Evolutionary conservation across 2,113 vertebrate species (phyloP).

Genomic region (Pogonocichla stellata): DNA sequence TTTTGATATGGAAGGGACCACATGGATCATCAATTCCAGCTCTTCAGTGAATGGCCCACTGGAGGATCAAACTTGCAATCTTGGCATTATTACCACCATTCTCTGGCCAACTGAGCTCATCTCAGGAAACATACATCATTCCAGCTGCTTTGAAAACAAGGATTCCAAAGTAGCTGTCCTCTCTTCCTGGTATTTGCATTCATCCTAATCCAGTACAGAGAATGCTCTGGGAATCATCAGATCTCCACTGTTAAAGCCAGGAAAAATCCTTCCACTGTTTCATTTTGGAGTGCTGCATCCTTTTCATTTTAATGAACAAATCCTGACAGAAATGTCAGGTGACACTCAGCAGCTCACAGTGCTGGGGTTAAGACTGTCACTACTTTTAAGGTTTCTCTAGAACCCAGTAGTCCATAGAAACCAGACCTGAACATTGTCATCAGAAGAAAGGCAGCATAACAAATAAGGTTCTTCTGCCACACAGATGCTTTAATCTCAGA

Average conservation of each 20-base stretch:
- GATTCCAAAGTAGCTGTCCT: neutral
- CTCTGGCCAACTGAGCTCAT: slow-evolving; percentile 64
- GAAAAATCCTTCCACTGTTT: neutral
- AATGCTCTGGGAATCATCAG: neutral
- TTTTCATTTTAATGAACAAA: neutral
- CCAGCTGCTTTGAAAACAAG: neutral
- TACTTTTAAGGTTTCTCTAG: neutral
- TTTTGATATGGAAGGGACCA: neutral
- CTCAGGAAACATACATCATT: neutral
- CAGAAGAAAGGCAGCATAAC: neutral
- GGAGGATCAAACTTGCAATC: slow-evolving; percentile 49
- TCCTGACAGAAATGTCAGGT: neutral
- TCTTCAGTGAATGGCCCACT: neutral
- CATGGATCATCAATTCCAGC: neutral
- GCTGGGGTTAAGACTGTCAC: neutral
- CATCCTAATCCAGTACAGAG: neutral
- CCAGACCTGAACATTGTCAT: neutral
- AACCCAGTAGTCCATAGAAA: neutral
- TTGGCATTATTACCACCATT: slow-evolving; percentile 55
- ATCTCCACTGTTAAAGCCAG: neutral
- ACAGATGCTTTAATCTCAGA: neutral
- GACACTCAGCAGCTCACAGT: neutral
- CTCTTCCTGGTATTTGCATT: neutral
- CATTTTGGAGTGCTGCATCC: neutral
- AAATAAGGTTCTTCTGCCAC: neutral